These are phyloP conservation scores for Silvanus unidentatus DNA, from an alignment of 2,888 invertebrate species.

Conservation along the genomic window DNA sequence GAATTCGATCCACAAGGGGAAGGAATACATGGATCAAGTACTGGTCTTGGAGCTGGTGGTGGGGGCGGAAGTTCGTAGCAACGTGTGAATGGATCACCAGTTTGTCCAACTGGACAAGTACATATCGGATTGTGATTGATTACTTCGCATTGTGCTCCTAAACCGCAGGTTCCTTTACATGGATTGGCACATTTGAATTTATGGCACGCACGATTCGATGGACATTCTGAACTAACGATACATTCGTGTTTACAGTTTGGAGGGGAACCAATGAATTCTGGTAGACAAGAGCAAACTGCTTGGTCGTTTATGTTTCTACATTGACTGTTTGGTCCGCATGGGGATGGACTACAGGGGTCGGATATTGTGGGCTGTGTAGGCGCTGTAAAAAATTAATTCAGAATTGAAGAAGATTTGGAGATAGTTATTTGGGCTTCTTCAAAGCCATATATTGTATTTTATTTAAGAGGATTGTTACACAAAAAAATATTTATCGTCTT, in stretches of 20 bases:
- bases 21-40: conserved; percentile 53
- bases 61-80: conserved; percentile 48
- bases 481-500: too few species aligned
- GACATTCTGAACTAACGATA: conserved; percentile 68
- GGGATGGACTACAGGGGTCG: conserved; percentile 67
- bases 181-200: conserved; percentile 72
- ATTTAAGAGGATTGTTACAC: neutral
- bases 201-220: conserved; percentile 64
- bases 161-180: conserved; percentile 68
- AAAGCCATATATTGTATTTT: neutral
- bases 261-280: conserved; percentile 64
- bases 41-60: conserved; percentile 30
- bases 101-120: conserved; percentile 59
- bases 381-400: too few species aligned
- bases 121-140: conserved; percentile 75
- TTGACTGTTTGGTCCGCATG: conserved; percentile 73
- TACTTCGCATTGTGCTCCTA: conserved; percentile 65
- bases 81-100: conserved; percentile 68
- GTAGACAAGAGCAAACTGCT: conserved; percentile 68
- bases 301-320: conserved; percentile 60
- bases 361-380: conserved; percentile 32
- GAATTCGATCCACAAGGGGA: conserved; percentile 62
- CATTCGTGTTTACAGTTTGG: conserved; percentile 75
- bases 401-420: conserved; percentile 13
- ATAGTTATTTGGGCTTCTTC: conserved; percentile 10